Base-by-base conservation (phyloP, 2,888 invertebrate species). In the Coelopa pilipes region DNA sequence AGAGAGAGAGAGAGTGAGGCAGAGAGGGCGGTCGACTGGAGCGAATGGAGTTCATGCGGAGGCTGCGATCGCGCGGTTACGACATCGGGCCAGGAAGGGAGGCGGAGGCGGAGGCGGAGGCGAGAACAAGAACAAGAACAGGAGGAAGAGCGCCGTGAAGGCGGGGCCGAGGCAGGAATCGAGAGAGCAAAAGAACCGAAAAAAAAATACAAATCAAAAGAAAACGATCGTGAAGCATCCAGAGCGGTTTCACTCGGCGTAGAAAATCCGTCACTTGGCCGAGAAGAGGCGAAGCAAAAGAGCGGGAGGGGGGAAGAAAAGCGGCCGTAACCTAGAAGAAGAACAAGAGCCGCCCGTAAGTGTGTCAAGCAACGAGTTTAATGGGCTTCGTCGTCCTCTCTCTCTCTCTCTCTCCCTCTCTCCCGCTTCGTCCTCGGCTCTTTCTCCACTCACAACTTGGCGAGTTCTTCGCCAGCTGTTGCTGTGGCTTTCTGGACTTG, bases 281-380 rank as follows among this genome's bases (percentile, higher is more conserved):
- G 46, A n/a, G 9, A 65, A 10, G 17, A 1, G n/a, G 17, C 5
- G 34, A n/a, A 45, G 17, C 15, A 15, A 46, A 0, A 9, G n/a
- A 65, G 63, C n/a, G 13, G 46, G 9, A 62, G 24, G 24, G 63
- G 45, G 13, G 46, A 15, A 62, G 24, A 63, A 63, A 63, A 34
- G 34, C 34, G 34, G 7, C 34, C 34, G 34, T 34, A 34, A 34
- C 34, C 34, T 34, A 34, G 34, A 10, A 34, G 34, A 34, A 34
- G 34, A 34, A 34, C 34, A 34, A 34, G 34, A 34, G n/a, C 10
- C 46, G 63, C 7, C 45, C n/a, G 47, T 10, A 63, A 46, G 45
- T 65, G 65, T 65, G 65, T 46, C 63, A 65, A 46, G n/a, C 45
- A 46, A 65, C 65, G 46, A 65, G 65, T 65, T 65, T 57, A 57